Evolutionary conservation across 2,888 invertebrate species (phyloP), one percentile per base, ranked within the genome.

Genomic region (Pelosia muscerda): DNA sequence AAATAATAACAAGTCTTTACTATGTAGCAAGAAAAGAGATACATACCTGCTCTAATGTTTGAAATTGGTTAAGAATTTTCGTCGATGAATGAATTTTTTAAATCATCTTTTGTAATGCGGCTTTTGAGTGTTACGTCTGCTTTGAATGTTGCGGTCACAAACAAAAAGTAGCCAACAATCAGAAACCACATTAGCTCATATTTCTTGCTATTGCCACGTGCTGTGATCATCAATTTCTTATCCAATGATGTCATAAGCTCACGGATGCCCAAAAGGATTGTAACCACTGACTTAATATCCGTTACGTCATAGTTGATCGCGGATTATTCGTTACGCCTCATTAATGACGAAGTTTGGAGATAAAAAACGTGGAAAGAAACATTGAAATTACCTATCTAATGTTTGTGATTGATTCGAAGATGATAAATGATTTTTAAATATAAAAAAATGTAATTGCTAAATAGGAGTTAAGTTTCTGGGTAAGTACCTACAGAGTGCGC

Each of bases 221-320:
- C 31, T 23, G 9, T 61, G n/a, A 28, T 62, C 13, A 22, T 22
- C 31, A 34, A 23, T 28, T 23, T 9, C n/a, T 10, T 22, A 61
- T 49, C 34, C 38, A 22, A 55, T 81, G 77, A 76, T 81, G 79
- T 79, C 69, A 74, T 70, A 55, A 58, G 9, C 34, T 69, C 58
- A 63, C 79, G 79, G 79, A 79, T 79, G 54, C 64, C 65, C 59
- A 79, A 72, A 69, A 72, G 75, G 79, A 81, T 76, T 11, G 34
- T 61, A 31, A n/a, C 62, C 23, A 66, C 42, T 68, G 75, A 69
- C 57, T 60, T 25, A 49, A 63, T 31, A 23, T 11, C 34, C 55
- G 58, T 64, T 60, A 72, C 74, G 61, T 71, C 68, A 69, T 72
- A 49, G 61, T 64, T 49, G 54, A n/a, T 25, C 57, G 67, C 63